phyloP scores from a whole-genome alignment of 2,797 vertebrate species.

The Alauda arvensis region DNA sequence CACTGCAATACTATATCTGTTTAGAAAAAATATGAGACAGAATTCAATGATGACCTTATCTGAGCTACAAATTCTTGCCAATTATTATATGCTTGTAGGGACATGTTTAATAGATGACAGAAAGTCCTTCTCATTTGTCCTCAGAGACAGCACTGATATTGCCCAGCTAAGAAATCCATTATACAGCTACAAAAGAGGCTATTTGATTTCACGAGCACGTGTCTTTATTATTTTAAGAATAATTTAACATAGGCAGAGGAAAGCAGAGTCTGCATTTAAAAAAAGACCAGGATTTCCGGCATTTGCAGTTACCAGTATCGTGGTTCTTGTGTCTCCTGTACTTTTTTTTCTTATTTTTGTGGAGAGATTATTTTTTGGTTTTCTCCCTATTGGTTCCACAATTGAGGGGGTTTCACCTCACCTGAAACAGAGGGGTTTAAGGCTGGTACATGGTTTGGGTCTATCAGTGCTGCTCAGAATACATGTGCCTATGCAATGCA shows the following conservation, averaged over 20 bases:
- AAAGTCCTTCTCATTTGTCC: constrained; percentile 50
- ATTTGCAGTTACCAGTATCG: background rate
- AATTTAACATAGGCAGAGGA: background rate
- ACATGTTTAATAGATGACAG: constrained; percentile 38
- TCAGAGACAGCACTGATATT: background rate
- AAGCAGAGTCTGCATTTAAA: background rate
- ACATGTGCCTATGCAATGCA: background rate
- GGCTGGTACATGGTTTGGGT: background rate
- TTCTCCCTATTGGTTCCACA: background rate
- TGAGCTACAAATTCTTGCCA: constrained; percentile 49
- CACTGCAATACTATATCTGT: constrained; percentile 1
- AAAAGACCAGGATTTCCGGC: background rate
- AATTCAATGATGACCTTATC: constrained; percentile 46
- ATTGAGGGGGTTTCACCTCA: background rate
- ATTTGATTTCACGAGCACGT: constrained; percentile 18
- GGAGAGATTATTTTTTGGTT: background rate
- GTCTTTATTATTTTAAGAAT: constrained; percentile 46
- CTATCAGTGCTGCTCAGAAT: background rate
- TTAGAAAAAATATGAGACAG: constrained; percentile 40
- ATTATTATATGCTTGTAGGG: constrained; percentile 36
- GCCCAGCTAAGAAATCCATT: constrained; percentile 39
- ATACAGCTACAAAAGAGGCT: background rate
- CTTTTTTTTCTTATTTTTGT: background rate
- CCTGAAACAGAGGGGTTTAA: background rate
- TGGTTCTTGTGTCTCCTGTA: background rate